Evolutionary conservation across 2,888 invertebrate species (phyloP), one percentile per base, ranked within the genome.

Genomic region (Dasysyrphus albostriatus): DNA sequence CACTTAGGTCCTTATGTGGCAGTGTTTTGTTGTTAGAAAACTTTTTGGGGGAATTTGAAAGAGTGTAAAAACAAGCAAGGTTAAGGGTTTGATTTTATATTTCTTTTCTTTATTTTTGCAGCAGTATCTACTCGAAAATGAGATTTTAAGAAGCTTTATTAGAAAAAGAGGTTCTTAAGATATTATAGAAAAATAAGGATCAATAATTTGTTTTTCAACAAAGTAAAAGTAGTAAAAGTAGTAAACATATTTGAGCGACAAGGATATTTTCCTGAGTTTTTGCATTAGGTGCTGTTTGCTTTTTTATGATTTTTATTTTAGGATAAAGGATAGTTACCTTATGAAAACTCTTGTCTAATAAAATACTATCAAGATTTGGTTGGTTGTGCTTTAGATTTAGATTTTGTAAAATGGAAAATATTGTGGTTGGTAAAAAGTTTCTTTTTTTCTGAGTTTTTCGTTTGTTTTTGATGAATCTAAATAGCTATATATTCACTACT

Each of bases 1-100:
- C 75, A 81, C 75, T 81, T 81, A 75, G 61, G 81, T 67, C 29
- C 37, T 59, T 54, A 54, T 61, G 54, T 75, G 75, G 42, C 37
- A 67, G 19, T 49, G 37, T 67, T 51, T 14, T 67, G 34, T 49
- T 65, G 47, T 47, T 10, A 16, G 47, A 32, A 19, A 24, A 19
- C 19, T 67, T 49, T 67, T 67, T 34, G 19, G 34, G 67, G 34
- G 19, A 47, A 34, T 47, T 29, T n/a, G 47, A 10, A 12, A 65
- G 65, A 34, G 47, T 65, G 47, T 47, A 47, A 34, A 16, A 65
- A 65, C 65, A 65, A 47, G 29, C 32, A 65, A 65, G 65, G 47
- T 65, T 65, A 65, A 65, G 65, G 44, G 47, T 44, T n/a, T 44
- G 44, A n/a, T 44, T 19, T 44, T 63, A 0, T 44, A 3, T 63